Evolutionary conservation across 2,888 invertebrate species (phyloP).

Genomic region (Yponomeuta malinellus): DNA sequence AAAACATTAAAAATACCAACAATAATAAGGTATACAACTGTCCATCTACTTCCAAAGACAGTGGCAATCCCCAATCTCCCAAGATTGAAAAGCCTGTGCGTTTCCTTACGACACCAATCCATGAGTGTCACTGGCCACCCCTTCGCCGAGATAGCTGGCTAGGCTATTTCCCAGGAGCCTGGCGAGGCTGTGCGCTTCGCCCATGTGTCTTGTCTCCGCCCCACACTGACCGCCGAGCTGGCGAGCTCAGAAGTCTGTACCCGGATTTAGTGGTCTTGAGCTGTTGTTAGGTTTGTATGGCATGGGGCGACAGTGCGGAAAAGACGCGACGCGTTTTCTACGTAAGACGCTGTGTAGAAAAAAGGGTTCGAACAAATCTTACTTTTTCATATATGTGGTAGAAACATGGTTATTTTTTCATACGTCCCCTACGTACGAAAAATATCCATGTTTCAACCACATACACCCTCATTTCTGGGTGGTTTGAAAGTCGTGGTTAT

Average conservation of each 20-base stretch:
- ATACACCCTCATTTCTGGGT: too few relatives aligned
- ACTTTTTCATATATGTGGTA: too few relatives aligned
- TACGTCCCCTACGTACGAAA: too few relatives aligned
- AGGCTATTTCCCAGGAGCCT: conserved; percentile 7
- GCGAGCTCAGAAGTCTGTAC: conserved; percentile 27
- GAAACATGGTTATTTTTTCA: too few relatives aligned
- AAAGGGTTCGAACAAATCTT: too few relatives aligned
- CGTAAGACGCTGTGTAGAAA: too few relatives aligned
- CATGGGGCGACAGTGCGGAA: too few relatives aligned
- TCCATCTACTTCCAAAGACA: not conserved
- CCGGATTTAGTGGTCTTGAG: not conserved
- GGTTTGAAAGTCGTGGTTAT: too few relatives aligned
- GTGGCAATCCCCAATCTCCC: not conserved
- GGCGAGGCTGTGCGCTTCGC: conserved; percentile 21
- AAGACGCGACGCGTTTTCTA: too few relatives aligned
- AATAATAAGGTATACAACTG: not conserved
- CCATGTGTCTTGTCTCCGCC: conserved; percentile 66
- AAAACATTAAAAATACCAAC: too few relatives aligned
- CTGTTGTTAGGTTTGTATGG: not conserved
- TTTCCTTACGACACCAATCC: conserved; percentile 3
- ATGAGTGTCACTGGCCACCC: conserved; percentile 1
- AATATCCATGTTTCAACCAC: too few relatives aligned
- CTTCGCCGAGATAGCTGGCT: not conserved
- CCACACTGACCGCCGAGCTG: conserved; percentile 42
- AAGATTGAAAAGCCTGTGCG: not conserved